Percentiles rank a stretch among this genome's conserved stretches.
Evolutionary conservation across 1,140 invertebrate species (phyloP).

Genomic region (Harlomillsia oculata): DNA sequence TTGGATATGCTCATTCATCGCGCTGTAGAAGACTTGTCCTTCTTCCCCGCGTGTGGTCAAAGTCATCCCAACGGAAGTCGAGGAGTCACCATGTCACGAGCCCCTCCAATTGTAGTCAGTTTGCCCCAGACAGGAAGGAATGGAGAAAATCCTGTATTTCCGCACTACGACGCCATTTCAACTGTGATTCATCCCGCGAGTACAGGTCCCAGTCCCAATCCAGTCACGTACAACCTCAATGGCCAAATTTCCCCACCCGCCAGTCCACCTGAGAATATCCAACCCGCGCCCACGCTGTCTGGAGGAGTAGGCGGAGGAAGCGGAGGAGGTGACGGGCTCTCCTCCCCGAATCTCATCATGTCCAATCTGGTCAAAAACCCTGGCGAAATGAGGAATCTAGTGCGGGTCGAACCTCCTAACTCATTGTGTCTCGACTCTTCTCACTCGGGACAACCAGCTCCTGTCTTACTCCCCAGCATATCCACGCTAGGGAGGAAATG

Average conservation of each 20-base stretch:
- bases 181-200: constrained; percentile 31
- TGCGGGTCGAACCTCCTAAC: background rate
- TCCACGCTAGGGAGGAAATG: constrained; percentile 23
- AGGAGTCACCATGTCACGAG: no score
- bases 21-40: constrained; percentile 42
- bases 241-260: constrained; percentile 47
- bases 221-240: constrained; percentile 29
- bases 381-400: no score
- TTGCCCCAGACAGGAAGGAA: no score
- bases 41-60: no score
- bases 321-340: background rate
- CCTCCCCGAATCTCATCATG: constrained; percentile 13
- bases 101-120: no score
- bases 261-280: constrained; percentile 42
- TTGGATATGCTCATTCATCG: constrained; percentile 44
- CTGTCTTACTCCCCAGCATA: constrained; percentile 25
- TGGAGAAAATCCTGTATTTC: no score
- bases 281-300: background rate
- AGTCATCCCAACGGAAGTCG: no score
- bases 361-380: constrained; percentile 21
- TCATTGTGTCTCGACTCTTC: background rate
- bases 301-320: background rate
- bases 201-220: background rate
- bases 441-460: background rate
- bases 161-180: constrained; percentile 19